Conservation (phyloP, 2,797 vertebrate species). For the Gila robusta region DNA sequence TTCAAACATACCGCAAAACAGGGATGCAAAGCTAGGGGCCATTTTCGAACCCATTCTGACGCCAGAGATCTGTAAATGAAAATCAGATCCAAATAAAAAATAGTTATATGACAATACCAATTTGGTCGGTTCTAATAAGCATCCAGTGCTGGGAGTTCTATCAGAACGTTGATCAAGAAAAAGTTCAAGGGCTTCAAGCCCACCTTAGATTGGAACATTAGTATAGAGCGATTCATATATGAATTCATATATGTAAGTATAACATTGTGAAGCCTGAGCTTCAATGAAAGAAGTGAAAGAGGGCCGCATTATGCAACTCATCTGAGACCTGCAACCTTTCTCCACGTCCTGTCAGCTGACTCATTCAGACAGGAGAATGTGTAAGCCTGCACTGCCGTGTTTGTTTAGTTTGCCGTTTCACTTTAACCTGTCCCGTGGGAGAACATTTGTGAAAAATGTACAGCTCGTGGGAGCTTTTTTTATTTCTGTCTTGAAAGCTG, state of each 20-base stretch:
- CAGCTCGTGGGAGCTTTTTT: slow-evolving; percentile 46
- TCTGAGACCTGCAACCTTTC: slow-evolving; percentile 42
- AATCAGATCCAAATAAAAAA: too few relatives aligned
- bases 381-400: slow-evolving; percentile 52
- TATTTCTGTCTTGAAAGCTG: slow-evolving; percentile 57
- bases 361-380: slow-evolving; percentile 55
- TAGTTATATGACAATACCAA: not conserved
- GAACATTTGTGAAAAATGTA: slow-evolving; percentile 57
- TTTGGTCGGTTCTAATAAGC: not conserved
- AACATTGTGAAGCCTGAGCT: not conserved
- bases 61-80: too few relatives aligned
- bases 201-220: not conserved
- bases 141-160: not conserved
- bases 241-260: not conserved
- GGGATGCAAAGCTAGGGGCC: too few relatives aligned
- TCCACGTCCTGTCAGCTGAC: slow-evolving; percentile 48
- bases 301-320: slow-evolving; percentile 5
- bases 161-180: not conserved
- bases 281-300: not conserved
- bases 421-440: slow-evolving; percentile 59
- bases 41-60: too few relatives aligned
- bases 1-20: too few relatives aligned
- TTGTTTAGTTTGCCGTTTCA: slow-evolving; percentile 64
- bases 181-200: not conserved
- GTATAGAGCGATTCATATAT: not conserved